Base-by-base conservation (phyloP, 2,797 vertebrate species). In the Emydoidea blandingii region DNA sequence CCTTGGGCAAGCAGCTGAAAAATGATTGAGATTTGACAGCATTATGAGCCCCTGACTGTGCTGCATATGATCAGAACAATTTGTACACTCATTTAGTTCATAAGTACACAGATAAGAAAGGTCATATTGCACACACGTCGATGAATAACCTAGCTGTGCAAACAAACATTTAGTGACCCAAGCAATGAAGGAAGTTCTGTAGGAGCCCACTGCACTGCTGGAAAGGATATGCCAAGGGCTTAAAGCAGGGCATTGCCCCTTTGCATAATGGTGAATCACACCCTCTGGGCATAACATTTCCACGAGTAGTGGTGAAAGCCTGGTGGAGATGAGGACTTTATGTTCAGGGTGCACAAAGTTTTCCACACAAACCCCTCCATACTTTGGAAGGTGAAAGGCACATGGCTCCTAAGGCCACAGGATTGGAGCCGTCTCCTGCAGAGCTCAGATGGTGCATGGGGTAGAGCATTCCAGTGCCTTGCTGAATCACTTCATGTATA, bases 111-210 rank as follows among this genome's bases (percentile, higher is more conserved):
- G 62, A 85, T 37, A 86, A 78, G 76, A 37, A 37, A 76, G 94
- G 79, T 34, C 94, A 87, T 80, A 44, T 83, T 15, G 18, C 37
- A 80, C 50, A 81, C 74, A 27, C 37, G 81, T 18, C 88, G 49
- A 6, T 10, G 86, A 76, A 54, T 12, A 91, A 92, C 25, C 44
- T 27, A 54, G 88, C 29, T 74, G 2, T 41, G 82, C 50, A 95
- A 94, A 92, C 95, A 91, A 95, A 88, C 53, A 82, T 82, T 95
- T 76, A 91, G 86, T 59, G 86, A 94, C 92, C 84, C 0, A 91
- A 59, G 87, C 79, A 54, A 78, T 84, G 72, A 65, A 68, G 1
- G 5, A 88, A 92, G 92, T 92, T 94, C 78, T 87, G 90, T 83
- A 89, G 84, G 57, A 90, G 50, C 50, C 31, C 62, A 94, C 23